Conservation (phyloP, 1,140 invertebrate species). For the Bombus cullumanus region DNA sequence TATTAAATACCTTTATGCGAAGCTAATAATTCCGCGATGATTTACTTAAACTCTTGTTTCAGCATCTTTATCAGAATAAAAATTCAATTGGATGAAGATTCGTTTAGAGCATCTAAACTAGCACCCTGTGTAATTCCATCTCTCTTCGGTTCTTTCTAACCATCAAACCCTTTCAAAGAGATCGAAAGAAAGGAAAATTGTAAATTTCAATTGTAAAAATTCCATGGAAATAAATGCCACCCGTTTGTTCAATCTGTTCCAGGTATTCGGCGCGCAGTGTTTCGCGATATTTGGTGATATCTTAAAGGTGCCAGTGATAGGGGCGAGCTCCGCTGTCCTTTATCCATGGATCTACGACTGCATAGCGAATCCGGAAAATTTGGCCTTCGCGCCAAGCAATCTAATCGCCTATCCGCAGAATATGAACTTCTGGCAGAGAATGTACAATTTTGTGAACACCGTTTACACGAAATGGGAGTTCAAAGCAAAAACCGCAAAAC, state of each 20-base stretch:
- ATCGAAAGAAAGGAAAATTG: too few relatives aligned
- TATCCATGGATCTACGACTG: conserved; percentile 86
- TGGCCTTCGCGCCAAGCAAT: conserved; percentile 85
- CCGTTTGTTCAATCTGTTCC: not conserved
- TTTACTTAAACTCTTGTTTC: too few relatives aligned
- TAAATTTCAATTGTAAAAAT: too few relatives aligned
- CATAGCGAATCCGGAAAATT: conserved; percentile 85
- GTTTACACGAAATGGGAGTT: conserved; percentile 57
- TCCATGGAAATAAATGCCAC: too few relatives aligned
- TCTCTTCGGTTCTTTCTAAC: too few relatives aligned
- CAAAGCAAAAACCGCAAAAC: conserved; percentile 56
- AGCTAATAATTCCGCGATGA: too few relatives aligned
- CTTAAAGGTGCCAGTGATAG: conserved; percentile 85
- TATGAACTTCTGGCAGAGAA: conserved; percentile 85
- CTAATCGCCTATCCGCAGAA: conserved; percentile 82
- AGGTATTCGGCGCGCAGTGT: conserved; percentile 77
- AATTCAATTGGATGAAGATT: too few relatives aligned
- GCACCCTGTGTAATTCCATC: too few relatives aligned
- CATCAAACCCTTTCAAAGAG: too few relatives aligned
- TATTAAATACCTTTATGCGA: too few relatives aligned
- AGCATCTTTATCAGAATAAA: too few relatives aligned
- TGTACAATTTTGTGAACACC: conserved; percentile 80
- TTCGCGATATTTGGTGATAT: conserved; percentile 83
- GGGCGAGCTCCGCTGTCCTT: conserved; percentile 83
- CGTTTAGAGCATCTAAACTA: too few relatives aligned